These are phyloP conservation scores for Papilio aristodemus DNA, from an alignment of 1,140 invertebrate species.

Conservation along the genomic window DNA sequence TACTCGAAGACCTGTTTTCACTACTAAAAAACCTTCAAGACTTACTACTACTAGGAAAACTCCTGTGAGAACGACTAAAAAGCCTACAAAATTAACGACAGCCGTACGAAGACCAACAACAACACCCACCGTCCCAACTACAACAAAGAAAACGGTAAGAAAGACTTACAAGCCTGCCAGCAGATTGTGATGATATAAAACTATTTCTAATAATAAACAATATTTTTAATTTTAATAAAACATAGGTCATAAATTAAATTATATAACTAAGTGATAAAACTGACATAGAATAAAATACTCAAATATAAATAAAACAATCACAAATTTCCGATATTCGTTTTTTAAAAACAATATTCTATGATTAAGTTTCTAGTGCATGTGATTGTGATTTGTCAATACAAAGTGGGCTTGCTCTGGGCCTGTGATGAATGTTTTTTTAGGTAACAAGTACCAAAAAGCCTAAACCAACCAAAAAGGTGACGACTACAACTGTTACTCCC, in stretches of 20 bases:
- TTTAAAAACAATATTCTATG: background rate
- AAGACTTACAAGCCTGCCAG: slow-evolving; percentile 28
- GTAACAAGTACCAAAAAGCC: slow-evolving; percentile 77
- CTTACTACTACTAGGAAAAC: slow-evolving; percentile 63
- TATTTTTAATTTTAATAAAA: slow-evolving; percentile 1
- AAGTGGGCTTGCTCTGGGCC: slow-evolving; percentile 41
- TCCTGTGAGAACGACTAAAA: slow-evolving; percentile 76
- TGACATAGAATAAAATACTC: slow-evolving; percentile 1
- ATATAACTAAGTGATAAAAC: slow-evolving; percentile 9
- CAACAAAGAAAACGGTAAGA: slow-evolving; percentile 59
- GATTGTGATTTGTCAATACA: slow-evolving; percentile 13
- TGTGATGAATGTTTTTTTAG: slow-evolving; percentile 56
- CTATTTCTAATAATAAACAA: background rate
- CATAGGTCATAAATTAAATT: background rate
- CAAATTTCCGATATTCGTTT: background rate
- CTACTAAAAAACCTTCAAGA: slow-evolving; percentile 58
- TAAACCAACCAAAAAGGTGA: slow-evolving; percentile 72
- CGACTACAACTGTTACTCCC: slow-evolving; percentile 63
- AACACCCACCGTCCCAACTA: slow-evolving; percentile 44
- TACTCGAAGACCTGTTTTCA: slow-evolving; percentile 74
- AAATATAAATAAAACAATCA: background rate
- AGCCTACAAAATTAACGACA: slow-evolving; percentile 56
- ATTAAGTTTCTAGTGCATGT: background rate
- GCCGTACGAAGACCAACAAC: slow-evolving; percentile 50
- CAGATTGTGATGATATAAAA: slow-evolving; percentile 19